phyloP scores from a whole-genome alignment of 2,113 vertebrate genomes.

The Felis chaus region DNA sequence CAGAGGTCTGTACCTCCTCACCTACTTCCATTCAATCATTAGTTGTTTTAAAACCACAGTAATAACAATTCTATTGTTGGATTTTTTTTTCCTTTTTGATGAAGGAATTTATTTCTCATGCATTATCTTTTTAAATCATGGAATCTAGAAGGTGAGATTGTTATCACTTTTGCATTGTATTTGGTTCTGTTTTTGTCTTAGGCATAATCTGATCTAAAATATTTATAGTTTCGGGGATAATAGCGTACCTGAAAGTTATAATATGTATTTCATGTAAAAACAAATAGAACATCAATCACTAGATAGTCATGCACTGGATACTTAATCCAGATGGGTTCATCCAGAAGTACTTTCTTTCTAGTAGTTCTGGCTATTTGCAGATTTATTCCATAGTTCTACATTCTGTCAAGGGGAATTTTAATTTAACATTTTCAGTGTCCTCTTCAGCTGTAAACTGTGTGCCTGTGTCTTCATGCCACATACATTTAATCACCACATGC shows the following conservation, averaged over 20 bases:
- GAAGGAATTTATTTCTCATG: background rate
- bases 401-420: background rate
- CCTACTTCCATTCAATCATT: background rate
- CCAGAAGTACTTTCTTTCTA: conserved; percentile 5
- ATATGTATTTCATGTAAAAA: conserved; percentile 9
- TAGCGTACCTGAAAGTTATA: background rate
- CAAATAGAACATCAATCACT: background rate
- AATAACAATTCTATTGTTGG: background rate
- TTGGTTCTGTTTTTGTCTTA: background rate
- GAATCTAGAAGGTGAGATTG: background rate
- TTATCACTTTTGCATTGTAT: background rate
- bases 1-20: background rate
- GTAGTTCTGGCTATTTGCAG: background rate
- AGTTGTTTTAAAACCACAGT: background rate
- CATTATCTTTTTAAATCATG: background rate
- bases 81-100: background rate
- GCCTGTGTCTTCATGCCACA: background rate
- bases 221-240: background rate
- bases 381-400: background rate
- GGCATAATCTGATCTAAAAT: background rate
- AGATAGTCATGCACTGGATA: background rate
- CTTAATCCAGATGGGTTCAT: conserved; percentile 6
- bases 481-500: background rate
- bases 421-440: background rate
- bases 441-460: background rate